Evolutionary conservation across 2,113 vertebrate species (phyloP), one percentile per base, ranked within the genome.

Genomic region (Malurus cyaneus): DNA sequence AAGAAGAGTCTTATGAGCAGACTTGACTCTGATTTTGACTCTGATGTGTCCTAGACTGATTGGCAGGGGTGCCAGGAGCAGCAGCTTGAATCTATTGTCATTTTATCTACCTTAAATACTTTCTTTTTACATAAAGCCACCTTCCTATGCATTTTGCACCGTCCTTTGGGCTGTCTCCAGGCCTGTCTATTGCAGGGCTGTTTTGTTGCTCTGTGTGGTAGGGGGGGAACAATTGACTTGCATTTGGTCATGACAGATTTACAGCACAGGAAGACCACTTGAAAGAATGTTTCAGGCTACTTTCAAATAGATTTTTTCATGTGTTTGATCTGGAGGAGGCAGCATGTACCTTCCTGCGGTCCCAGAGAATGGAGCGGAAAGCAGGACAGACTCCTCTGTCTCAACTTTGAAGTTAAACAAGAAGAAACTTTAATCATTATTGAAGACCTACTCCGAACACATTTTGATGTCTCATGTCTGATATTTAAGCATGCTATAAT

Each of bases 201-300:
- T 84, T 95, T 90, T 44, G 84, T 91, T 94, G 67, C 11, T 78
- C 46, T 94, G 74, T 88, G 29, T 91, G 94, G 89, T 94, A 47
- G 67, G 12, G 14, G 14, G 28, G 71, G 70, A 91, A 54, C 80
- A 95, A 95, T 92, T 96, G 96, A 92, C 86, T 96, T 92, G 91
- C 61, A 86, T 94, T 94, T 96, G 93, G 90, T 94, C 86, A 31
- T 95, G 94, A 50, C 82, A 88, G 90, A 91, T 87, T 94, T 90
- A 94, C 39, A 67, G 81, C 80, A 74, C 80, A 81, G 95, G 92
- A 88, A 89, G 94, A 72, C 42, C 81, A 88, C 70, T 92, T 80
- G 62, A 89, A 94, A 94, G 85, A 74, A 47, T 74, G n/a, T 86
- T 93, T 92, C 64, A 94, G 86, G 61, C 31, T 73, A 70, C 46